Evolutionary conservation across 2,113 vertebrate species (phyloP).

Genomic region (Podarcis raffonei): DNA sequence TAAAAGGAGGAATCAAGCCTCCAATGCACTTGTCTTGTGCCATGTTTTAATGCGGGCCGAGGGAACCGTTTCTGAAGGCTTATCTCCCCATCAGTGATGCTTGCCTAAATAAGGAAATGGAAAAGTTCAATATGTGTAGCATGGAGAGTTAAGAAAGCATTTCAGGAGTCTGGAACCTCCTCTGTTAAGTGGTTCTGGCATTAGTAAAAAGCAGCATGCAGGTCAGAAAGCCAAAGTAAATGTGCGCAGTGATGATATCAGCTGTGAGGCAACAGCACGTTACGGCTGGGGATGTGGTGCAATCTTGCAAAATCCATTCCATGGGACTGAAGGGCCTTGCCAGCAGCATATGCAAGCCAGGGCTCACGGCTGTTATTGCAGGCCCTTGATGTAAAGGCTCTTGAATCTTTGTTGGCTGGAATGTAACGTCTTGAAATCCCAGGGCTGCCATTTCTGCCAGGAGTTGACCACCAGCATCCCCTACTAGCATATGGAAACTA

Average conservation of each 20-base stretch:
- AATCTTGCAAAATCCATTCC: slow-evolving; percentile 57
- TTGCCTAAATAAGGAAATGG: slow-evolving; percentile 67
- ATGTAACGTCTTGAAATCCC: slow-evolving; percentile 25
- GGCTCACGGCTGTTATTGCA: slow-evolving; percentile 47
- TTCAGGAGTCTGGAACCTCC: slow-evolving; percentile 72
- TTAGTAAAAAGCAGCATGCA: slow-evolving; percentile 55
- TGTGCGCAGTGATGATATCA: slow-evolving; percentile 63
- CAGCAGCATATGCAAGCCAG: slow-evolving; percentile 56
- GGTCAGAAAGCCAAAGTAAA: slow-evolving; percentile 73
- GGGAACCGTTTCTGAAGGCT: slow-evolving; percentile 48
- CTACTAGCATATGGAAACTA: slow-evolving; percentile 13
- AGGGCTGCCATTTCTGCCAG: slow-evolving; percentile 40
- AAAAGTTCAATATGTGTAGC: slow-evolving; percentile 60
- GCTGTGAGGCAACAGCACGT: slow-evolving; percentile 70
- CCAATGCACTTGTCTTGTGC: slow-evolving; percentile 30
- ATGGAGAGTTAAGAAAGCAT: slow-evolving; percentile 72
- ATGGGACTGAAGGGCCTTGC: background rate
- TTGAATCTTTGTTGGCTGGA: background rate
- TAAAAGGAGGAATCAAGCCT: background rate
- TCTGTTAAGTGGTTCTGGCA: slow-evolving; percentile 73
- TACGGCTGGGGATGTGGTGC: slow-evolving; percentile 64
- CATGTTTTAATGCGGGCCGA: slow-evolving; percentile 29
- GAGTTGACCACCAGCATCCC: slow-evolving; percentile 40
- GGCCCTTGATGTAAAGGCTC: slow-evolving; percentile 30
- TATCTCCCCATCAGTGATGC: slow-evolving; percentile 49